Percentiles rank a stretch among this genome's conserved stretches.
These are phyloP conservation scores for Macrocentrus cingulum DNA, from an alignment of 1,140 invertebrate species.

Conservation along the genomic window DNA sequence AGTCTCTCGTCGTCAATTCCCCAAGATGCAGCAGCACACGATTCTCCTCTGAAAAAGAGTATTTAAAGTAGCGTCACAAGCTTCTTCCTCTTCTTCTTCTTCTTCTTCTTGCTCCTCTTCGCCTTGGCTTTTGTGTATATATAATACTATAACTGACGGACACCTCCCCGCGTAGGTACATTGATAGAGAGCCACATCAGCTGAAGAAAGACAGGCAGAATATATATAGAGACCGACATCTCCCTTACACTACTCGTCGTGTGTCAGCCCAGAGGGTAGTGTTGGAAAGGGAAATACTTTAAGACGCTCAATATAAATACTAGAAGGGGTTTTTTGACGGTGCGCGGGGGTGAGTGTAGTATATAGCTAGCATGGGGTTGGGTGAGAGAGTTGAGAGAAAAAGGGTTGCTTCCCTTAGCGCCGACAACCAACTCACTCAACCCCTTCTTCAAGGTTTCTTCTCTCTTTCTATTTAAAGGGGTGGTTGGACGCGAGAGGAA, in stretches of 20 bases:
- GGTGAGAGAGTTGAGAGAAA: conserved; percentile 43
- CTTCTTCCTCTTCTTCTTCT: background rate
- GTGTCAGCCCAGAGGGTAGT: conserved; percentile 9
- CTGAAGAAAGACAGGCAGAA: no score
- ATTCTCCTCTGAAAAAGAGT: conserved; percentile 27
- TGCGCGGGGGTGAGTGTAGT: background rate
- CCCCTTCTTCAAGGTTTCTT: no score
- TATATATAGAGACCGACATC: no score
- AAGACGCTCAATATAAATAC: conserved; percentile 62
- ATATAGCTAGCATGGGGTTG: no score
- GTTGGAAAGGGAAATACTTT: conserved; percentile 52
- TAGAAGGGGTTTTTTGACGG: conserved; percentile 43
- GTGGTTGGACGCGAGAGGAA: conserved; percentile 9
- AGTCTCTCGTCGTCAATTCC: conserved; percentile 39
- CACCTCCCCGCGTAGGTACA: no score
- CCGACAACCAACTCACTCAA: conserved; percentile 40
- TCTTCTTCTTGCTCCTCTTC: background rate
- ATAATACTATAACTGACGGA: no score
- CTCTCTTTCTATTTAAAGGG: no score
- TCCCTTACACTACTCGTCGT: conserved; percentile 5
- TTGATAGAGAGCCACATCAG: no score
- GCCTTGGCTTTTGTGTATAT: no score
- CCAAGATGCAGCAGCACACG: conserved; percentile 34
- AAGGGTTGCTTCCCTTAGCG: conserved; percentile 58
- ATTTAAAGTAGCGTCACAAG: conserved; percentile 44